Evolutionary conservation across 2,113 vertebrate genomes (phyloP), one percentile per base, ranked within the genome.

Genomic region (Psettodes erumei): DNA sequence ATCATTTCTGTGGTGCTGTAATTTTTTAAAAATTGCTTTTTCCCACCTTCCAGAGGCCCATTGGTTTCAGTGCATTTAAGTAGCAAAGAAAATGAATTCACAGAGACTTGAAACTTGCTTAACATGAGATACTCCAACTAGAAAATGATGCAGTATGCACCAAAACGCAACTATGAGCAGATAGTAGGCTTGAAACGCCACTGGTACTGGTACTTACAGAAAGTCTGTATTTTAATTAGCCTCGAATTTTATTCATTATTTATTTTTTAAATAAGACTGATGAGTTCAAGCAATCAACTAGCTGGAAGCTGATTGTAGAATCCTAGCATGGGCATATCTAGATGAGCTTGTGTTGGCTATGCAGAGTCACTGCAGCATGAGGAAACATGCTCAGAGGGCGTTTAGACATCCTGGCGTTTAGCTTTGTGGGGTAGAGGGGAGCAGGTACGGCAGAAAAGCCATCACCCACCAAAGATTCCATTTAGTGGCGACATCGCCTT

Each of bases 401-500:
- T 71, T 85, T 82, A 55, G 65, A 64, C 75, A 66, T 47, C 53
- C 69, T 56, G 70, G 73, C 80, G 56, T 89, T 91, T 87, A 87
- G 82, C 56, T 27, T 37, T 38, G 63, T 5, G 81, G 75, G 81
- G 55, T 68, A 58, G 51, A 68, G 42, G 48, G 72, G 37, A 70
- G 68, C 78, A 72, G 75, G 75, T 87, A 65, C 23, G 25, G 74
- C 74, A 73, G 67, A 82, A 61, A 38, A 75, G 68, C 70, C 33
- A 3, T 66, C 48, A 5, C 60, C 67, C 56, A 71, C 62, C 63
- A 82, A 83, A 80, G 70, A 79, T 77, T 88, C 86, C 82, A 82
- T 90, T 92, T 88, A 90, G 82, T 48, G 69, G 75, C 78, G 64
- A 72, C 79, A 88, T 89, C 87, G 84, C 83, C 82, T 89, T 84